phyloP scores from a whole-genome alignment of 2,888 invertebrate species.

The Magallana nippona region DNA sequence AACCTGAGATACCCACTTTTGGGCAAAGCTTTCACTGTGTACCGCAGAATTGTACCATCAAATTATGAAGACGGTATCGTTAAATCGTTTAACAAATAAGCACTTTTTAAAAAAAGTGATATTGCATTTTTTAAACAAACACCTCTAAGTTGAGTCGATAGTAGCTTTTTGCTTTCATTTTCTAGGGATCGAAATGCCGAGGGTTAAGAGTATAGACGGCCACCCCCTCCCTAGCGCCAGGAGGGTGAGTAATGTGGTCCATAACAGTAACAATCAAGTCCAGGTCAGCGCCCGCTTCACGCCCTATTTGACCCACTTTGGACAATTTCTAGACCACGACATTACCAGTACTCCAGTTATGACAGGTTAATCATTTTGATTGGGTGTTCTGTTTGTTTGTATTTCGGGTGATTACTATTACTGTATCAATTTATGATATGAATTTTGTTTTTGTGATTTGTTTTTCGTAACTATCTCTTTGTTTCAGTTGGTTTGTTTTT shows the following conservation, averaged over 20 bases:
- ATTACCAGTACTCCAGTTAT: slow-evolving; percentile 13
- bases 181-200: slow-evolving; percentile 11
- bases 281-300: slow-evolving; percentile 13
- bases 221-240: slow-evolving; percentile 22
- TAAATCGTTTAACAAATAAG: too few relatives aligned
- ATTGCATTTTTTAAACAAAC: too few relatives aligned
- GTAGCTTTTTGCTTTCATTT: too few relatives aligned
- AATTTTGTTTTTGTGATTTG: too few relatives aligned
- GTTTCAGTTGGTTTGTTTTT: too few relatives aligned
- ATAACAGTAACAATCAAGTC: neutral
- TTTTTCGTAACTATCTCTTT: too few relatives aligned
- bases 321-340: slow-evolving; percentile 43
- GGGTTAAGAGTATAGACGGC: neutral
- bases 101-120: too few relatives aligned
- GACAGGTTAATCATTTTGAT: neutral
- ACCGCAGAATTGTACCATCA: neutral
- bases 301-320: slow-evolving; percentile 35
- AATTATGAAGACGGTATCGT: slow-evolving; percentile 8
- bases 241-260: slow-evolving; percentile 34
- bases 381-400: neutral
- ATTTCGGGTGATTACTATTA: neutral
- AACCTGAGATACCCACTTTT: slow-evolving; percentile 14
- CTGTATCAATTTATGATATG: too few relatives aligned
- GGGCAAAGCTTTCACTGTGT: neutral
- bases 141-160: too few relatives aligned